Evolutionary conservation across 2,113 vertebrate genomes (phyloP), one percentile per base, ranked within the genome.

Genomic region (Amphiprion percula): DNA sequence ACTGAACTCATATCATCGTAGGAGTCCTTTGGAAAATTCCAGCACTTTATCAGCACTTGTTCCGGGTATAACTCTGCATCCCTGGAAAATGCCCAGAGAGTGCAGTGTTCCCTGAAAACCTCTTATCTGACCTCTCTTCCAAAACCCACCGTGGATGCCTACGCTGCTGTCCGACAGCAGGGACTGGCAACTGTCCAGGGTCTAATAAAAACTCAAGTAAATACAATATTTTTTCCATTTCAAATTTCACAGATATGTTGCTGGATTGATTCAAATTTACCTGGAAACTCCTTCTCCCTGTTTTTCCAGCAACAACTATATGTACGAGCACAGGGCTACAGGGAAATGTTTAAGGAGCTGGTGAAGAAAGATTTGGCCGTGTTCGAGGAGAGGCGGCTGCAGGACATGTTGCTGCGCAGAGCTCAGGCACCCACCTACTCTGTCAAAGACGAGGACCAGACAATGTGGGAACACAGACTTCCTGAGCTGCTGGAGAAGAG

Each of bases 301-400:
- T 30, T 3, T 66, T 41, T 4, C 4, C 72, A 95, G 94, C 41
- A n/a, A 8, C 15, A 19, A 10, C 83, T 90, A 0, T 2, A 15
- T 19, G 1, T 0, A 23, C 71, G 4, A 0, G 87, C 88, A 0
- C 7, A 66, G 21, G 6, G 14, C 14, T 90, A 74, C 81, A 84
- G 5, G 59, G 26, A 26, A 0, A 61, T 76, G 41, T 92, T 93
- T 23, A 69, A 92, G 77, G 68, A 63, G 7, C 9, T 92, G 77
- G 28, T 91, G 15, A 66, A 79, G 21, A 82, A 55, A 2, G 93
- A 94, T 5, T 15, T 93, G 46, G 79, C 80, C 0, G 10, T 90
- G 11, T 93, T 92, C 19, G 91, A 92, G 75, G 92, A 95, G 80
- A 80, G 56, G 47, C 64, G 87, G 10, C 66, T 91, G 30, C 94